Evolutionary conservation across 2,797 vertebrate genomes (phyloP), one percentile per base, ranked within the genome.

Genomic region (Hippoglossus hippoglossus): DNA sequence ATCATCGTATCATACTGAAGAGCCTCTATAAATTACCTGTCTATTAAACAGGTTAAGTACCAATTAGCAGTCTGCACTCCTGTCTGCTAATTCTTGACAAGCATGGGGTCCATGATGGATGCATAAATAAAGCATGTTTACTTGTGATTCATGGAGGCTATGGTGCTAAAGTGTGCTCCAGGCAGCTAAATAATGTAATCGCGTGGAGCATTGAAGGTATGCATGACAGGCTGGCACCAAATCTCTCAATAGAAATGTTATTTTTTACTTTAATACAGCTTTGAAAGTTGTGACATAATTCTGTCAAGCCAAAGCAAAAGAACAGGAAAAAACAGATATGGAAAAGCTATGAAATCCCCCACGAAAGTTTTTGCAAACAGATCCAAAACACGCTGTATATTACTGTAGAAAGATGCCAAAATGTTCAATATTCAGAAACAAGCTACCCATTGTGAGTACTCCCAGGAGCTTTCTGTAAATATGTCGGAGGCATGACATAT

Each of bases 311-410:
- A 24, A 34, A 63, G 46, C 62, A 63, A 73, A 78, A 69, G 67
- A 77, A 69, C 34, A 22, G 24, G 61, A 70, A 77, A 70, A 80
- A 70, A 0, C 63, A 77, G 53, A 75, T 74, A 67, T 41, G 39
- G 41, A 53, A 18, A n/a, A 31, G 39, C 39, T 44, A 47, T 26
- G 70, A 79, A 69, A 69, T 53, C 6, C 50, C 12, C 5, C 69
- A 73, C 55, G 36, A 72, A 61, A 75, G 65, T 67, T 46, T 79
- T 60, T 28, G 58, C 54, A 75, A 80, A 85, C 63, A 77, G 26
- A 71, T 79, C 55, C 71, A 41, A 34, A 34, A 8, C 31, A 34
- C 1, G 28, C 28, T 28, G 28, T 2, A n/a, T 47, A 28, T 49
- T 44, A 25, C n/a, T n/a, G n/a, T n/a, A 24, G n/a, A 15, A 26